Percentiles rank a stretch among this genome's conserved stretches.
Evolutionary conservation across 2,888 invertebrate species (phyloP).

Genomic region (Bibio marci): DNA sequence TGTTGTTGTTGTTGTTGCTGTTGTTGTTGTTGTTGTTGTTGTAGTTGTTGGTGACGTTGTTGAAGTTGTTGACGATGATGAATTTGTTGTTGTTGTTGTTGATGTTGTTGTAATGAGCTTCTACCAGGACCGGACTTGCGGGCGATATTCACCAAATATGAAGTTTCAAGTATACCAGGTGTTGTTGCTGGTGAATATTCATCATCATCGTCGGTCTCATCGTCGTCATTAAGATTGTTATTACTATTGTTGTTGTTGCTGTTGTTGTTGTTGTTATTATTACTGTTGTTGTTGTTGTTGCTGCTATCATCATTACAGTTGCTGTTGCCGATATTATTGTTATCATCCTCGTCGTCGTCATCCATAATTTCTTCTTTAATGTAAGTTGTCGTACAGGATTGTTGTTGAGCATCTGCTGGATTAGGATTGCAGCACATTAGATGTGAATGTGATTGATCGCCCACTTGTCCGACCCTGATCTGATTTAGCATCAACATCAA

Average conservation of each 20-base stretch:
- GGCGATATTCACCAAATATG: constrained; percentile 2
- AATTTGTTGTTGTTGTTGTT: constrained; percentile 13
- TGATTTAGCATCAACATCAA: constrained; percentile 16
- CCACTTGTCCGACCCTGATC: constrained; percentile 14
- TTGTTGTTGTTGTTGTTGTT: constrained; percentile 19
- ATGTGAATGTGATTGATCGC: constrained; percentile 8
- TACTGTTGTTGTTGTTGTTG: neutral
- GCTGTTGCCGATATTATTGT: no score
- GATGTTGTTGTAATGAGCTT: constrained; percentile 5
- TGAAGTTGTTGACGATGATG: constrained; percentile 17
- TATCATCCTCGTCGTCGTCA: constrained; percentile 11
- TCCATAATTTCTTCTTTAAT: constrained; percentile 12
- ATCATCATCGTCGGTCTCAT: no score
- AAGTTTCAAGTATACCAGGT: neutral
- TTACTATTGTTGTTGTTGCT: no score
- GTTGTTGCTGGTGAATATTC: constrained; percentile 3
- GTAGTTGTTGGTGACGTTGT: constrained; percentile 10
- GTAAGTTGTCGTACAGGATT: neutral
- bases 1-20: constrained; percentile 20
- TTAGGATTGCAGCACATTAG: no score
- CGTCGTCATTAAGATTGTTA: no score
- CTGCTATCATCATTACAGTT: constrained; percentile 5
- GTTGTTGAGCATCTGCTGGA: neutral
- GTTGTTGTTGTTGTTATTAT: no score
- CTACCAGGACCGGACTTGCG: constrained; percentile 3